phyloP scores from a whole-genome alignment of 2,888 invertebrate genomes.

The Acrobasis consociella region DNA sequence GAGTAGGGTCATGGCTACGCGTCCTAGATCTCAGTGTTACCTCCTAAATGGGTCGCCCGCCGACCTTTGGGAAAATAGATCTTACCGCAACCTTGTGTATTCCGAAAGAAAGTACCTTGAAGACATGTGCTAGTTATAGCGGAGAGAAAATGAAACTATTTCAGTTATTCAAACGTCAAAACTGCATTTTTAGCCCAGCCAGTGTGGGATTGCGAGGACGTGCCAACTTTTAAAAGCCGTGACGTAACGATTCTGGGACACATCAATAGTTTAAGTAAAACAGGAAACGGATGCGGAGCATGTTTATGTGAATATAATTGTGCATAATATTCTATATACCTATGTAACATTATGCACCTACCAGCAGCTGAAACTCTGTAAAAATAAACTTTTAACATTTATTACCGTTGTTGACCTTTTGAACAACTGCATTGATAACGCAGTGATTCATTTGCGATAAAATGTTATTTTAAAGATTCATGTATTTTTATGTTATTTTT shows the following conservation, averaged over 20 bases:
- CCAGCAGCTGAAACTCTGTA: too few species aligned
- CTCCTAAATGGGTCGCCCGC: constrained; percentile 45
- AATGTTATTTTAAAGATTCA: background rate
- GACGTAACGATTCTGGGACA: constrained; percentile 29
- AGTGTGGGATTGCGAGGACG: constrained; percentile 26
- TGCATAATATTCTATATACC: background rate
- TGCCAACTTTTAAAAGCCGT: constrained; percentile 35
- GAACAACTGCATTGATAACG: background rate
- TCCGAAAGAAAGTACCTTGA: background rate
- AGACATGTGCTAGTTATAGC: background rate
- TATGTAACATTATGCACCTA: background rate
- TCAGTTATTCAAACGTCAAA: constrained; percentile 10
- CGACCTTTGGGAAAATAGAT: constrained; percentile 40
- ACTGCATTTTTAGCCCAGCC: constrained; percentile 15
- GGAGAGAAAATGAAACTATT: constrained; percentile 14
- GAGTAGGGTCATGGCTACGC: constrained; percentile 45
- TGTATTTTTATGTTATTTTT: constrained; percentile 6
- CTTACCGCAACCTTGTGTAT: background rate
- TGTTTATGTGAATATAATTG: constrained; percentile 8
- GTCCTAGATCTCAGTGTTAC: constrained; percentile 44
- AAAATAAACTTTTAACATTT: background rate
- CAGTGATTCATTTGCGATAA: background rate
- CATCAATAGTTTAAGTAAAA: constrained; percentile 30
- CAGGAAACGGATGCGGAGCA: constrained; percentile 33
- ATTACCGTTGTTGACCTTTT: background rate